Conservation (phyloP, 2,888 invertebrate genomes). For the Troglohyphantes excavatus region DNA sequence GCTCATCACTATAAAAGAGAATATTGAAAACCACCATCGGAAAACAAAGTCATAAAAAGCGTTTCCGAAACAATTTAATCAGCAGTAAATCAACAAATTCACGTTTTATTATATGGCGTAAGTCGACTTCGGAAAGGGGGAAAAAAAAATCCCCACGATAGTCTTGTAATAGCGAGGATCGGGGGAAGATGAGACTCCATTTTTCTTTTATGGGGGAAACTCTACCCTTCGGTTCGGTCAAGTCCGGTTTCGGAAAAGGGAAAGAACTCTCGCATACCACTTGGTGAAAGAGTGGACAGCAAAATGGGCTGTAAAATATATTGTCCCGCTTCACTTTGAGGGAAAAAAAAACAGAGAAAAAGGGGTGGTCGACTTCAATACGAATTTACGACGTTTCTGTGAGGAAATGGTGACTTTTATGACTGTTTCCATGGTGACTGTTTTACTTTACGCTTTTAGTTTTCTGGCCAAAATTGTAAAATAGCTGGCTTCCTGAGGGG, state of each 20-base stretch:
- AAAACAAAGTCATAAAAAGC: slow-evolving; percentile 14
- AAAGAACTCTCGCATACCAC: neutral
- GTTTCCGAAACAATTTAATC: slow-evolving; percentile 31
- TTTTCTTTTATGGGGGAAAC: slow-evolving; percentile 8
- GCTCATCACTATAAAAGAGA: neutral
- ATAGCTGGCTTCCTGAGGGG: neutral
- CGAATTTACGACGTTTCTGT: slow-evolving; percentile 52
- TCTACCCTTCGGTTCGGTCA: neutral
- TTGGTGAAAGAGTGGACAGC: slow-evolving; percentile 40
- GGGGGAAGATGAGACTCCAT: neutral
- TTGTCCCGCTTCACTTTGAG: slow-evolving; percentile 27
- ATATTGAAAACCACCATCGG: neutral
- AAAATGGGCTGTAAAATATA: slow-evolving; percentile 63
- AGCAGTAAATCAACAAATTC: slow-evolving; percentile 12
- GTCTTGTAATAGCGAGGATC: neutral
- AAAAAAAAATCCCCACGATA: neutral
- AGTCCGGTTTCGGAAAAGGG: neutral
- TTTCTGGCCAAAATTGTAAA: slow-evolving; percentile 18
- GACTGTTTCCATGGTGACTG: slow-evolving; percentile 48
- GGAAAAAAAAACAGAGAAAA: slow-evolving; percentile 2
- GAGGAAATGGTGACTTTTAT: slow-evolving; percentile 43
- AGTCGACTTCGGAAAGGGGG: neutral
- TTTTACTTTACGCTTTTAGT: slow-evolving; percentile 47
- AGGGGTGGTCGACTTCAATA: neutral
- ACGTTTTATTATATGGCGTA: neutral